Conservation (phyloP, 2,888 invertebrate genomes). For the Dryobota labecula region DNA sequence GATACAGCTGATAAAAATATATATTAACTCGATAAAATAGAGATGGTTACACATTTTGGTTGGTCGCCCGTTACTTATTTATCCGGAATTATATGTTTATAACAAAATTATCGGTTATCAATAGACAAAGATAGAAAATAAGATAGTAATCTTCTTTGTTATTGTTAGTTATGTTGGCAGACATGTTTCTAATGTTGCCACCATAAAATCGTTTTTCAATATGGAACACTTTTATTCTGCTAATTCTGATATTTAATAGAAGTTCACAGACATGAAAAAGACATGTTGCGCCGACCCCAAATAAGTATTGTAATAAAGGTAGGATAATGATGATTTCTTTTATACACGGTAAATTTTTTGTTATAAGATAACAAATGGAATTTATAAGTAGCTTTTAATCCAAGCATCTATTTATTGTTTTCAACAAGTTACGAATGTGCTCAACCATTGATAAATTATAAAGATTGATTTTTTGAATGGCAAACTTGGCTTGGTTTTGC, state of each 20-base stretch:
- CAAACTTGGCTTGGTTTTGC: not conserved
- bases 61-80: not conserved
- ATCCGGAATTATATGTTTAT: not conserved
- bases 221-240: not conserved
- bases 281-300: not conserved
- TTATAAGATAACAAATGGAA: not conserved
- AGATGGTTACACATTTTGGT: not conserved
- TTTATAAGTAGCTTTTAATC: not conserved
- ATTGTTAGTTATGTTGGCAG: conserved; percentile 38
- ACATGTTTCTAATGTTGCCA: conserved; percentile 32
- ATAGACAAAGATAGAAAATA: conserved; percentile 63
- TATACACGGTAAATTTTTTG: too few relatives aligned
- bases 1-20: not conserved
- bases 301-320: not conserved
- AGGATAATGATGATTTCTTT: not conserved
- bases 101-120: conserved; percentile 44
- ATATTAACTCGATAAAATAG: not conserved
- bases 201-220: not conserved
- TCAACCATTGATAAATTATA: not conserved
- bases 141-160: conserved; percentile 22
- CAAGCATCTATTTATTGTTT: not conserved
- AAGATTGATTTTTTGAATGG: conserved; percentile 24
- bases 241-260: not conserved
- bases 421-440: not conserved
- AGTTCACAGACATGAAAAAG: not conserved